These are phyloP conservation scores for Anomalospiza imberbis DNA, from an alignment of 2,797 vertebrate genomes.

Conservation along the genomic window DNA sequence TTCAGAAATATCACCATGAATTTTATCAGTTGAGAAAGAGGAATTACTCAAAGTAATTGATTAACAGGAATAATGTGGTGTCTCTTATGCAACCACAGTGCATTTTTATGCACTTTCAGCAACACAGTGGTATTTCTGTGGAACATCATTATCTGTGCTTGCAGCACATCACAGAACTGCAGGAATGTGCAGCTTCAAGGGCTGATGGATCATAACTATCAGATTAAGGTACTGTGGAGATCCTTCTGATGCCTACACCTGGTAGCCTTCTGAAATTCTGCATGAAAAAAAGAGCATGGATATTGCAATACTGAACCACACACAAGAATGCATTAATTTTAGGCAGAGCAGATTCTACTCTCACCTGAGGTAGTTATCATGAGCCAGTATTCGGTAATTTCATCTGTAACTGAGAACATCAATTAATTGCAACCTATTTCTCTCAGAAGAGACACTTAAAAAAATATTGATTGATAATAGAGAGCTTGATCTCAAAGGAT, in stretches of 20 bases:
- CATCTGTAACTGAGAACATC: neutral
- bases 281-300: neutral
- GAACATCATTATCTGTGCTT: neutral
- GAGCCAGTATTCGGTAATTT: neutral
- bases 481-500: neutral
- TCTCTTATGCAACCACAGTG: neutral
- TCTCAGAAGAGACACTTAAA: neutral
- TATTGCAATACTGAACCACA: neutral
- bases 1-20: neutral
- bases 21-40: neutral
- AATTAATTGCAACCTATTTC: neutral
- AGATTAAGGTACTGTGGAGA: neutral
- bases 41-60: neutral
- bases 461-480: neutral
- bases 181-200: neutral
- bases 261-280: neutral
- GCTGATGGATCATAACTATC: neutral
- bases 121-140: neutral
- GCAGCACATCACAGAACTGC: neutral
- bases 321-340: neutral
- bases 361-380: neutral
- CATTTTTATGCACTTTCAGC: neutral
- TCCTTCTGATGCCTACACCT: neutral
- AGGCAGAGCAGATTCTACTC: neutral
- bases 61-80: neutral